Evolutionary conservation across 2,113 vertebrate genomes (phyloP), one percentile per base, ranked within the genome.

Genomic region (Sarotherodon lohbergeri): DNA sequence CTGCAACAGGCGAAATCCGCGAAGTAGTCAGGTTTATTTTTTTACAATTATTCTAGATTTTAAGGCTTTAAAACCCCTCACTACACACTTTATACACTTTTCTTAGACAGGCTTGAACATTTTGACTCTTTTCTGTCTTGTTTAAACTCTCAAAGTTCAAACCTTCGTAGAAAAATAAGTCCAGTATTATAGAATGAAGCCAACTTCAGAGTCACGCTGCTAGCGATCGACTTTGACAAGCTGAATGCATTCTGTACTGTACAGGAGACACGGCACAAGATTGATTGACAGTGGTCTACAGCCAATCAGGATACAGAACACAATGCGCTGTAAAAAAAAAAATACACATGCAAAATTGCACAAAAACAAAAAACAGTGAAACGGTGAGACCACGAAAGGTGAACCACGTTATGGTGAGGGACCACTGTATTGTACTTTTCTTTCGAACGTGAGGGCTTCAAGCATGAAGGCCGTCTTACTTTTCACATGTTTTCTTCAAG

Each of bases 1-100:
- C 55, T 57, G 55, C 22, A 57, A 57, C 2, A 57, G 55, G 0
- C 0, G 0, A 57, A 27, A 27, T 14, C 24, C 1, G 4, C 6
- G 2, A 57, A 57, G 55, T 57, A 27, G 22, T 13, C 11, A 56
- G 55, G 12, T 56, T 56, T 27, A 56, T 56, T 56, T 7, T 56
- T 56, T 27, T 27, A 56, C 2, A 56, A 1, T 56, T 56, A 27
- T 56, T 56, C 4, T 13, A 27, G 4, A 57, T 57, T 2, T 57
- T 57, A 56, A 56, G 54, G 54, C n/a, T 56, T 0, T 52, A 50
- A 52, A 3, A 3, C n/a, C 6, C 1, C 0, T 7, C 9, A 54
- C n/a, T 55, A 22, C 1, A 55, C n/a, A 55, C 5, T 22, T 22
- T 55, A 19, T 19, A 0, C 17, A 52, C 17, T 52, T 52, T 9